Conservation (phyloP, 2,888 invertebrate genomes). For the Nemotelus pantherinus region DNA sequence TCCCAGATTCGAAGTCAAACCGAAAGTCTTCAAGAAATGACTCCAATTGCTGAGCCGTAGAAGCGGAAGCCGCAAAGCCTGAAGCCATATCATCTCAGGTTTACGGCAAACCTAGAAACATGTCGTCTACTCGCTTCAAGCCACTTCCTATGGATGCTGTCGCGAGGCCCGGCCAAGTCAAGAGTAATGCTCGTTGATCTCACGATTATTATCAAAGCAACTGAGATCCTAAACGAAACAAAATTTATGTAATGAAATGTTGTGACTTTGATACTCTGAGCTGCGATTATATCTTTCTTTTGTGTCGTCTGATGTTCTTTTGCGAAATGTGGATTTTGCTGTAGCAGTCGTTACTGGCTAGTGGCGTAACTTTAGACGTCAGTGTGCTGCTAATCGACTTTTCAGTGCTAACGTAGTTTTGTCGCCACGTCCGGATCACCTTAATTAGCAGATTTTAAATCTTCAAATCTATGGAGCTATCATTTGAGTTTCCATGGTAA, state of each 20-base stretch:
- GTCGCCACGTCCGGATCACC: too few species aligned
- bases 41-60: neutral
- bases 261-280: neutral
- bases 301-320: neutral
- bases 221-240: neutral
- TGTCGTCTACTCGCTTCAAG: neutral
- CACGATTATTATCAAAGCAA: neutral
- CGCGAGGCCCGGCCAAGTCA: neutral
- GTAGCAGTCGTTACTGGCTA: too few species aligned
- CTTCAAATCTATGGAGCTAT: too few species aligned
- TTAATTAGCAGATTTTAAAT: too few species aligned
- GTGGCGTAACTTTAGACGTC: too few species aligned
- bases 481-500: too few species aligned
- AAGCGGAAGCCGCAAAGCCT: slow-evolving; percentile 4
- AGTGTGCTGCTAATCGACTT: too few species aligned
- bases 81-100: neutral
- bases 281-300: neutral
- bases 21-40: neutral
- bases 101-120: neutral
- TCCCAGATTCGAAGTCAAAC: neutral
- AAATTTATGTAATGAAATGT: slow-evolving; percentile 8
- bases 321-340: neutral
- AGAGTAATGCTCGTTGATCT: neutral
- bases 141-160: neutral
- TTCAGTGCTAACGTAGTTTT: too few species aligned